Percentiles rank a stretch among this genome's conserved stretches.
These are phyloP conservation scores for Psilopsiagon aymara DNA, from an alignment of 2,113 vertebrate genomes.

Conservation along the genomic window DNA sequence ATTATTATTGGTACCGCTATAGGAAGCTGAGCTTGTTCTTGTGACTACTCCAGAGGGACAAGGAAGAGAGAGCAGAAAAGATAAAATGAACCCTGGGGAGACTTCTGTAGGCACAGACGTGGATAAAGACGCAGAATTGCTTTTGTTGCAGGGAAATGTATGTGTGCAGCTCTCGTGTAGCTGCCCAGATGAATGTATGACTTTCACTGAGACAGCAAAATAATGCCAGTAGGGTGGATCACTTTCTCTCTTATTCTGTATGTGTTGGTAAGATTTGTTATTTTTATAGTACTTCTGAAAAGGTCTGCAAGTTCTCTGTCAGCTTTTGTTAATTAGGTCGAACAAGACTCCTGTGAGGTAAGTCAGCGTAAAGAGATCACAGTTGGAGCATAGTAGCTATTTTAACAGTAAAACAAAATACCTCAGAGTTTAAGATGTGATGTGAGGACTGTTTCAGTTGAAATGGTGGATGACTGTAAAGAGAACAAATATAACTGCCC, in stretches of 20 bases:
- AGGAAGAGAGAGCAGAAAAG: background rate
- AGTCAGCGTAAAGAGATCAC: slow-evolving; percentile 51
- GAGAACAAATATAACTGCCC: slow-evolving; percentile 24
- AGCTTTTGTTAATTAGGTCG: slow-evolving; percentile 66
- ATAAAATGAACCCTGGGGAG: background rate
- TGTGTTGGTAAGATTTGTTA: slow-evolving; percentile 37
- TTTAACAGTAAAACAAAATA: slow-evolving; percentile 35
- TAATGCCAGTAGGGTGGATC: background rate
- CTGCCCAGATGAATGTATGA: background rate
- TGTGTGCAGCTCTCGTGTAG: background rate
- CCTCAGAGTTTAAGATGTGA: slow-evolving; percentile 46
- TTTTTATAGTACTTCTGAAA: slow-evolving; percentile 56
- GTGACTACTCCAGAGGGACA: background rate
- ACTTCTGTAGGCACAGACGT: background rate
- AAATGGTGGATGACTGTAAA: slow-evolving; percentile 17
- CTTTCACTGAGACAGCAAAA: background rate
- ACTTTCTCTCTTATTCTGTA: background rate
- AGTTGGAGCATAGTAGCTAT: slow-evolving; percentile 46
- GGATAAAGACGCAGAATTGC: background rate
- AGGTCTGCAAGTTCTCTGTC: slow-evolving; percentile 26
- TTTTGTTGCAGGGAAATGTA: background rate
- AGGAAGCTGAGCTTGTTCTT: background rate
- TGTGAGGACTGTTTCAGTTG: slow-evolving; percentile 46
- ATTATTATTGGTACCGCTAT: background rate
- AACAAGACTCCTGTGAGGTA: slow-evolving; percentile 57